Conservation (phyloP, 2,888 invertebrate species). For the Mimachlamys varia region DNA sequence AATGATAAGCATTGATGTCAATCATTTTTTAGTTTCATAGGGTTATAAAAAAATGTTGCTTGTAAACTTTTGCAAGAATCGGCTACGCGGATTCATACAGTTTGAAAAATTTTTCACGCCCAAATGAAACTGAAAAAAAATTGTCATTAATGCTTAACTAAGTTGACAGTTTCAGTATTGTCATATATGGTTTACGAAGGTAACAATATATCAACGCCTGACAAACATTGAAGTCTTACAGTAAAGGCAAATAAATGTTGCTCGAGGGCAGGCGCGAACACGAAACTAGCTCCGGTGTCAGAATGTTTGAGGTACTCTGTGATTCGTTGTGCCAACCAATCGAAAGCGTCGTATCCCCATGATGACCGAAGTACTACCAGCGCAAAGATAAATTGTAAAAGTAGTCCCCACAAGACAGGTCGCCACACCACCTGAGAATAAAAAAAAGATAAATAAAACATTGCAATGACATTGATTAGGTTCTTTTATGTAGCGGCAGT, state of each 20-base stretch:
- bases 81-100: no score
- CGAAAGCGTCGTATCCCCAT: conserved; percentile 84
- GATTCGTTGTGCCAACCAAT: conserved; percentile 87
- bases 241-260: conserved; percentile 91
- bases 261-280: conserved; percentile 85
- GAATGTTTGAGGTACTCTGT: conserved; percentile 91
- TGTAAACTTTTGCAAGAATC: no score
- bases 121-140: no score
- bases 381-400: conserved; percentile 89
- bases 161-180: neutral
- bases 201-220: no score
- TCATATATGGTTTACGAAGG: neutral
- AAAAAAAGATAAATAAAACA: neutral
- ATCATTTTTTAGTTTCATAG: no score
- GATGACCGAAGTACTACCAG: conserved; percentile 61
- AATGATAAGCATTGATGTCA: no score
- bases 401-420: conserved; percentile 89
- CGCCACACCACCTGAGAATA: conserved; percentile 84
- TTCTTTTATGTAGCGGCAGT: no score
- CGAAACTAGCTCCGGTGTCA: conserved; percentile 90
- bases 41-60: no score
- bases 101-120: no score
- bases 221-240: conserved; percentile 82
- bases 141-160: no score
- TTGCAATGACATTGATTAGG: no score